phyloP scores from a whole-genome alignment of 1,140 invertebrate genomes.

The Drosophila orena region DNA sequence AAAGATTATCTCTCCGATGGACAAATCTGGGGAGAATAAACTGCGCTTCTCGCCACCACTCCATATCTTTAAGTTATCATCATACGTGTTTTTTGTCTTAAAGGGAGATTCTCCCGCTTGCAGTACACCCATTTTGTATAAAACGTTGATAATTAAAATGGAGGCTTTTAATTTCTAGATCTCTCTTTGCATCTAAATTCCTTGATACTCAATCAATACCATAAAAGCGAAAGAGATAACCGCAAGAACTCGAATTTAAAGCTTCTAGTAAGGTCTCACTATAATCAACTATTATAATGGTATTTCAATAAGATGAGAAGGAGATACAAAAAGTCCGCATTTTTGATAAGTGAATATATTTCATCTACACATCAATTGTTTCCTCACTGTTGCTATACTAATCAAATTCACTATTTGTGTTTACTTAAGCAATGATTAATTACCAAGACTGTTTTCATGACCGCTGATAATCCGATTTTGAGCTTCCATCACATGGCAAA shows the following conservation, averaged over 20 bases:
- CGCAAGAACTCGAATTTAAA: background rate
- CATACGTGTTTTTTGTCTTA: constrained; percentile 20
- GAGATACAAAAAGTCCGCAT: too few relatives aligned
- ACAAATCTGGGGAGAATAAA: constrained; percentile 23
- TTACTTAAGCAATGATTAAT: constrained; percentile 40
- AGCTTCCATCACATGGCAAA: constrained; percentile 51
- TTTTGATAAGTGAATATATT: background rate
- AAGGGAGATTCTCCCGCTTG: constrained; percentile 5
- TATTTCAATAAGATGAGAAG: background rate
- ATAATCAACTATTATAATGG: background rate
- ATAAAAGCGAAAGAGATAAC: background rate
- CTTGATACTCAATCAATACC: too few relatives aligned
- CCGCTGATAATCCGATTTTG: constrained; percentile 52
- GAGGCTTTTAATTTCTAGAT: background rate
- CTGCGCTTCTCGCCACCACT: constrained; percentile 1
- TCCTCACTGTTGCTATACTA: background rate
- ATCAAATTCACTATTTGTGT: constrained; percentile 9
- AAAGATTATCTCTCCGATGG: constrained; percentile 43
- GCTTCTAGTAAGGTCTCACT: background rate
- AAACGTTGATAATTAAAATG: background rate
- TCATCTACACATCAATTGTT: background rate
- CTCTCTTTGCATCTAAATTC: background rate
- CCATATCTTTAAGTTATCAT: constrained; percentile 36
- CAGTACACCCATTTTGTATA: background rate
- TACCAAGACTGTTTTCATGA: constrained; percentile 11